A percentile compares a stretch with the other conserved stretches of the same genome.
phyloP scores from a whole-genome alignment of 2,797 vertebrate genomes.

The Lithobates sylvaticus region DNA sequence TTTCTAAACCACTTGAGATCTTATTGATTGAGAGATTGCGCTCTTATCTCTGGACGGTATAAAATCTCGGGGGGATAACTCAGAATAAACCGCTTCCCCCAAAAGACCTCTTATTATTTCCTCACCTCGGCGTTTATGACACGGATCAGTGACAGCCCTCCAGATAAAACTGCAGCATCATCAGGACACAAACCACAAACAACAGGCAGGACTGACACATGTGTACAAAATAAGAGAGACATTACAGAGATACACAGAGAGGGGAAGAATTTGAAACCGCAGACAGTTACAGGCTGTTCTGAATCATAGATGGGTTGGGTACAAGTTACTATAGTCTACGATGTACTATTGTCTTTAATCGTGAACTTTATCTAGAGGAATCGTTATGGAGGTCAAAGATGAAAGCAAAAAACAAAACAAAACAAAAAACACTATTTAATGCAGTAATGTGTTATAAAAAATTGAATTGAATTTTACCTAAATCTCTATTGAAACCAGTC shows the following conservation, averaged over 20 bases:
- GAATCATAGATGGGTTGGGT: not conserved
- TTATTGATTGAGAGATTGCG: conserved; percentile 14
- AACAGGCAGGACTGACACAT: not conserved
- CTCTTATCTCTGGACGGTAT: not conserved
- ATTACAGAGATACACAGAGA: not conserved
- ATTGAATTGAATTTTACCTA: too few species aligned
- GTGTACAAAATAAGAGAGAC: not conserved
- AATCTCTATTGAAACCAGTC: too few species aligned
- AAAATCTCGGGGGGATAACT: conserved; percentile 1
- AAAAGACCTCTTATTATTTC: conserved; percentile 24
- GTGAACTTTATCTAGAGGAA: not conserved
- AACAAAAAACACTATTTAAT: too few species aligned
- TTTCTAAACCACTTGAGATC: conserved; percentile 5
- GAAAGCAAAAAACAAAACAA: too few species aligned
- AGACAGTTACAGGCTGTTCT: not conserved
- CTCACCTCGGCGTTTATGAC: not conserved
- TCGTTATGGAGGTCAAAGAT: not conserved
- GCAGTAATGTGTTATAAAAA: too few species aligned
- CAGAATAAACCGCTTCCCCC: conserved; percentile 23
- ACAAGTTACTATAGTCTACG: not conserved
- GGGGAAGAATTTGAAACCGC: not conserved
- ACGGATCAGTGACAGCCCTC: not conserved
- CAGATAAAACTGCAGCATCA: conserved; percentile 10
- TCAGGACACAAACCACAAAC: conserved; percentile 3
- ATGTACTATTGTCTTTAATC: not conserved